These are phyloP conservation scores for Lindbergichthys nudifrons DNA, from an alignment of 2,797 vertebrate species.

Conservation along the genomic window DNA sequence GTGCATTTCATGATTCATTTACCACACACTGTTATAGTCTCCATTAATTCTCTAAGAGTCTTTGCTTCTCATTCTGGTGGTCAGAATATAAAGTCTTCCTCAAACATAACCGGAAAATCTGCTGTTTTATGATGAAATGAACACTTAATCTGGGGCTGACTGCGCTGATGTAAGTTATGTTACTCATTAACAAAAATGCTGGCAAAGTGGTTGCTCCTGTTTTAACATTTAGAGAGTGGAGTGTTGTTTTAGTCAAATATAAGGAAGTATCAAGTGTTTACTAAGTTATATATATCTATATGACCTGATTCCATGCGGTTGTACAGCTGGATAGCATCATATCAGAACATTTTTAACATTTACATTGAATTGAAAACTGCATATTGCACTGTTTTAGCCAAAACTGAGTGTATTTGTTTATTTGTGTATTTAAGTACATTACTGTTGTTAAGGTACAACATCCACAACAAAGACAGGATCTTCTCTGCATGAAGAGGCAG, in stretches of 20 bases:
- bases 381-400: neutral
- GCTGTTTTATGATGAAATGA: conserved; percentile 34
- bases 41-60: conserved; percentile 41
- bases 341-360: neutral
- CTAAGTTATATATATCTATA: neutral
- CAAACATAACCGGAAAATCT: conserved; percentile 4
- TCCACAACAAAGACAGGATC: conserved; percentile 11
- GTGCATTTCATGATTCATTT: conserved; percentile 63
- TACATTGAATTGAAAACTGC: neutral
- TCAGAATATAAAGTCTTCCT: conserved; percentile 30
- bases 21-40: conserved; percentile 36
- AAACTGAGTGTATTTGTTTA: neutral
- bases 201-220: neutral
- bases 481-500: conserved; percentile 13
- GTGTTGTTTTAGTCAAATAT: conserved; percentile 9
- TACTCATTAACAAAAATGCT: too few species aligned
- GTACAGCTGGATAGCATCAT: neutral
- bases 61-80: conserved; percentile 32
- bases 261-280: neutral
- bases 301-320: neutral
- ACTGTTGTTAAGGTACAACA: neutral
- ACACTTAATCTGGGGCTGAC: conserved; percentile 19
- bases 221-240: conserved; percentile 11
- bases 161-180: neutral
- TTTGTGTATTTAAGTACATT: neutral